Conservation (phyloP, 2,113 vertebrate genomes). For the Phalacrocorax brasilianus region DNA sequence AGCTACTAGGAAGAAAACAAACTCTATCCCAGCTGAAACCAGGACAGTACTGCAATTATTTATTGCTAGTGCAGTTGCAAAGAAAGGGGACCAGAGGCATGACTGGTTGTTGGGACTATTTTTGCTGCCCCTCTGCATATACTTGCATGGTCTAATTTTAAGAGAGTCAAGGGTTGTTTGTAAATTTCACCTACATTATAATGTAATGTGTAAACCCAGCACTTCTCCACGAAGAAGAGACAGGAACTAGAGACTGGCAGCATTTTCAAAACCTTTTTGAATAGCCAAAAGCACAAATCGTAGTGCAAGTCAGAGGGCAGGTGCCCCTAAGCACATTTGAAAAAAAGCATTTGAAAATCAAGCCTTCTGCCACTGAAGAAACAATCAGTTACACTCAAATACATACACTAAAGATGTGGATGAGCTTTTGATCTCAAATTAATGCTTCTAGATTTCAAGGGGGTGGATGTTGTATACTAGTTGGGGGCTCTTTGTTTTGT, state of each 20-base stretch:
- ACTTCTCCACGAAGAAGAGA: neutral
- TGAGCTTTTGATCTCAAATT: neutral
- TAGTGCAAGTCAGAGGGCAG: neutral
- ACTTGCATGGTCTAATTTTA: neutral
- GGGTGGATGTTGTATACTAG: neutral
- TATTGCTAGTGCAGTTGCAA: neutral
- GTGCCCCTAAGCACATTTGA: neutral
- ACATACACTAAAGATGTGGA: neutral
- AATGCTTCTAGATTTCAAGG: neutral
- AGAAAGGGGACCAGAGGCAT: neutral
- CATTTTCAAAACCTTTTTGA: neutral
- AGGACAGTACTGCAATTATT: neutral
- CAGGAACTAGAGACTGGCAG: neutral
- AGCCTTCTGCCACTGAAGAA: neutral
- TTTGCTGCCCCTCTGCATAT: neutral
- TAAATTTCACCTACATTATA: neutral
- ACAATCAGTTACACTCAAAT: neutral
- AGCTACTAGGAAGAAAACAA: too few relatives aligned
- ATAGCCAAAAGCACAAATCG: neutral
- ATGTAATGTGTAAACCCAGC: neutral
- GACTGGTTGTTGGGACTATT: neutral
- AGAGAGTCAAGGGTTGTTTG: neutral
- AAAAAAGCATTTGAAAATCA: neutral
- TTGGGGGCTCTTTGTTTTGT: neutral
- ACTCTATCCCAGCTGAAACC: too few relatives aligned